phyloP scores from a whole-genome alignment of 2,113 vertebrate species.

The Tachysurus vachellii region DNA sequence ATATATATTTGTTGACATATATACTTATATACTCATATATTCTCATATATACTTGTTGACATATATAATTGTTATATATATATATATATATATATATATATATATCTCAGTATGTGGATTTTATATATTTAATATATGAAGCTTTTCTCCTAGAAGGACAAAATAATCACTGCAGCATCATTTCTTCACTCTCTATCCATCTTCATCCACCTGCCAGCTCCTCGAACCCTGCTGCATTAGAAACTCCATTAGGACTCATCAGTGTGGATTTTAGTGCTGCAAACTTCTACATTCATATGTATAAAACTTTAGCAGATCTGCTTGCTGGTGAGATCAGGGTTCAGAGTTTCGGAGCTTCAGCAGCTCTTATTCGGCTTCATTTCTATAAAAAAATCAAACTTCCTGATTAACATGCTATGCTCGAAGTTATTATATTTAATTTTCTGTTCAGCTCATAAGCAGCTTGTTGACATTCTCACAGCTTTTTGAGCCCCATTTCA shows the following conservation, averaged over 20 bases:
- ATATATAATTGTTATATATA: too few species aligned
- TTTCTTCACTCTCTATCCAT: neutral
- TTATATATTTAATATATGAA: neutral
- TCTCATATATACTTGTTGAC: too few species aligned
- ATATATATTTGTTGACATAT: too few species aligned
- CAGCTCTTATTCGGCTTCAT: too few species aligned
- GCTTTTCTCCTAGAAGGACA: neutral
- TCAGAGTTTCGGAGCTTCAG: too few species aligned
- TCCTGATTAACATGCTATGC: neutral
- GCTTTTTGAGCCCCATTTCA: constrained; percentile 3
- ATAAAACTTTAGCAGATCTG: neutral
- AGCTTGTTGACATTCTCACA: neutral
- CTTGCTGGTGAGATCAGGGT: neutral
- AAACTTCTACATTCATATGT: neutral
- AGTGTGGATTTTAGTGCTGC: neutral
- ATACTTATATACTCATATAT: too few species aligned
- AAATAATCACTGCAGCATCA: neutral
- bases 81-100: too few species aligned
- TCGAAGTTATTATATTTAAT: neutral
- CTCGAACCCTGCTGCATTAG: neutral
- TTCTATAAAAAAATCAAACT: neutral
- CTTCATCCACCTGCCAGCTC: constrained; percentile 6
- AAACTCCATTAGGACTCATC: constrained; percentile 3
- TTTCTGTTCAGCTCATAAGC: neutral
- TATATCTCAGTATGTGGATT: neutral